These are phyloP conservation scores for Myoxocephalus aenaeus DNA, from an alignment of 2,797 vertebrate genomes.

Conservation along the genomic window DNA sequence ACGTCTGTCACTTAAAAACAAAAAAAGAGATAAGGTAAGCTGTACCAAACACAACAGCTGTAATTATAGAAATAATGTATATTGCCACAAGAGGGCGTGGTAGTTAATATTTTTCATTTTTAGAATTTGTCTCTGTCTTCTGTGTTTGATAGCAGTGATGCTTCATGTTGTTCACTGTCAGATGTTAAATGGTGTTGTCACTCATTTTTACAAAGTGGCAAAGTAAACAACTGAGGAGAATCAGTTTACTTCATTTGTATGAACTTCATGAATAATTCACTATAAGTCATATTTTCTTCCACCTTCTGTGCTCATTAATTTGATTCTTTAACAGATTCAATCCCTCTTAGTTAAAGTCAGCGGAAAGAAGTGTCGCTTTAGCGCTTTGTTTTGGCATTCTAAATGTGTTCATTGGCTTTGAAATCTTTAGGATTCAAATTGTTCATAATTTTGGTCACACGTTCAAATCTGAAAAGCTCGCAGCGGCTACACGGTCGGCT, in stretches of 20 bases:
- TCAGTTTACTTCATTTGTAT: not conserved
- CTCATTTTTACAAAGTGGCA: not conserved
- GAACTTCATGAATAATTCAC: not conserved
- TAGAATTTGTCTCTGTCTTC: not conserved
- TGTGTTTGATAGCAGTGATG: not conserved
- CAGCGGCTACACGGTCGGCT: no score
- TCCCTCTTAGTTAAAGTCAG: not conserved
- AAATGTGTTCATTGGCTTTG: not conserved
- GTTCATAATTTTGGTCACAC: not conserved
- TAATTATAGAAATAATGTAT: not conserved
- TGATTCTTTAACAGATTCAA: not conserved
- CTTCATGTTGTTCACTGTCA: not conserved
- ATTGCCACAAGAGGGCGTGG: not conserved
- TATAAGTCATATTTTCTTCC: not conserved
- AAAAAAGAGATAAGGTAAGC: slow-evolving; percentile 62
- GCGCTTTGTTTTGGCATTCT: not conserved
- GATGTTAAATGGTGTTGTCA: not conserved
- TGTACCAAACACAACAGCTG: not conserved
- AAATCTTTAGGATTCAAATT: not conserved
- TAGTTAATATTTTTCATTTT: not conserved
- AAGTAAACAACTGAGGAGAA: not conserved
- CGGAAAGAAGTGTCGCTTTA: no score
- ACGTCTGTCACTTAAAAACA: not conserved
- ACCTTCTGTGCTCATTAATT: not conserved
- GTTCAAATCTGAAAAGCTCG: not conserved